phyloP scores from a whole-genome alignment of 2,797 vertebrate genomes.

The Oophaga sylvatica region DNA sequence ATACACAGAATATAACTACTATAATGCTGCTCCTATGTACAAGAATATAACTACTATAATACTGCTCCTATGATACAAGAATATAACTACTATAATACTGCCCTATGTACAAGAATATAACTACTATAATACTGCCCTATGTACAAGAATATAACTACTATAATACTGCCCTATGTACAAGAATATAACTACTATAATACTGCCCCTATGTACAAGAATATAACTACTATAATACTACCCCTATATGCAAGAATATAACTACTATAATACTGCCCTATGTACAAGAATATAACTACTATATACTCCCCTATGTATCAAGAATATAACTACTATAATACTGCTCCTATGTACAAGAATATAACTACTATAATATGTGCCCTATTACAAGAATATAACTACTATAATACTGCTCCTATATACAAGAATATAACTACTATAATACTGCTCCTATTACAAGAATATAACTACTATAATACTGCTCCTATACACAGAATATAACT shows the following conservation, averaged over 20 bases:
- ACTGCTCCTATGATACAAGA: background rate
- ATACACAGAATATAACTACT: slow-evolving; percentile 7
- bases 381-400: slow-evolving; percentile 7
- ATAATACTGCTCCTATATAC: no score
- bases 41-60: slow-evolving; percentile 13
- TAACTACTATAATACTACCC: slow-evolving; percentile 8
- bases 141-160: background rate
- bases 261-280: background rate
- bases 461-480: slow-evolving; percentile 13
- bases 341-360: background rate
- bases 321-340: slow-evolving; percentile 6
- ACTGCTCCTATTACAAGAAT: background rate
- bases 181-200: slow-evolving; percentile 13
- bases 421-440: no score
- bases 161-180: background rate
- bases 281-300: slow-evolving; percentile 8
- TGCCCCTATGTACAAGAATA: background rate
- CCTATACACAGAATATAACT: no score
- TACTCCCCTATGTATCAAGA: no score
- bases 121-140: slow-evolving; percentile 12
- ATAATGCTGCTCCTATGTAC: slow-evolving; percentile 1
- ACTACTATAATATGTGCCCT: slow-evolving; percentile 9
- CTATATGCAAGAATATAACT: slow-evolving; percentile 9
- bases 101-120: background rate
- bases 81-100: slow-evolving; percentile 6